phyloP scores from a whole-genome alignment of 2,797 vertebrate genomes.

The Valencia hispanica region DNA sequence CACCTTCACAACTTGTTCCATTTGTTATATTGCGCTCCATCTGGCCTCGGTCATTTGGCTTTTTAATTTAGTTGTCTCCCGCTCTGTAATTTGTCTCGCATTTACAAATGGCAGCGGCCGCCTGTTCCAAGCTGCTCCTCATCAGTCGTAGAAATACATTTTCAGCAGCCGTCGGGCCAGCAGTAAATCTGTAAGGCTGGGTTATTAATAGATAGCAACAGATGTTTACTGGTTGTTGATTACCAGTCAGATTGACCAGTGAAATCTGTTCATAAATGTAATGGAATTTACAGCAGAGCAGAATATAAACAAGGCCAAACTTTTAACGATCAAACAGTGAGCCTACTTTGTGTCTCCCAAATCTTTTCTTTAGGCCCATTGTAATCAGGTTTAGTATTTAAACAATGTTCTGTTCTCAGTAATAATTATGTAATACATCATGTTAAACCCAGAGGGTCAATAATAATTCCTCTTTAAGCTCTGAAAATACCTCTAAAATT shows the following conservation, averaged over 20 bases:
- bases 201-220: constrained; percentile 88
- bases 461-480: not conserved
- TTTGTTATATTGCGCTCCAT: constrained; percentile 87
- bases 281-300: constrained; percentile 77
- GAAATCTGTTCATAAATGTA: constrained; percentile 87
- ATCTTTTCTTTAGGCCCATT: not conserved
- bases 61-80: constrained; percentile 87
- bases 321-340: constrained; percentile 35
- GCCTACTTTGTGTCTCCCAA: constrained; percentile 6
- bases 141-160: constrained; percentile 82
- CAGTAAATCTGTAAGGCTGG: constrained; percentile 78
- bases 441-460: not conserved
- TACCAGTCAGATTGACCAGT: constrained; percentile 85
- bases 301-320: constrained; percentile 55
- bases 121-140: constrained; percentile 81
- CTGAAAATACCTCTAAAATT: too few relatives aligned
- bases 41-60: constrained; percentile 84
- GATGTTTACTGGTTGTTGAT: constrained; percentile 90
- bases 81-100: constrained; percentile 85
- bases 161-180: constrained; percentile 71
- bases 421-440: not conserved
- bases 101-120: constrained; percentile 83
- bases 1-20: constrained; percentile 85
- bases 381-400: not conserved
- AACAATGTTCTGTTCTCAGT: not conserved